A percentile compares a stretch with the other conserved stretches of the same genome.
phyloP scores from a whole-genome alignment of 1,140 invertebrate genomes.

The Xylocopa sonorina region DNA sequence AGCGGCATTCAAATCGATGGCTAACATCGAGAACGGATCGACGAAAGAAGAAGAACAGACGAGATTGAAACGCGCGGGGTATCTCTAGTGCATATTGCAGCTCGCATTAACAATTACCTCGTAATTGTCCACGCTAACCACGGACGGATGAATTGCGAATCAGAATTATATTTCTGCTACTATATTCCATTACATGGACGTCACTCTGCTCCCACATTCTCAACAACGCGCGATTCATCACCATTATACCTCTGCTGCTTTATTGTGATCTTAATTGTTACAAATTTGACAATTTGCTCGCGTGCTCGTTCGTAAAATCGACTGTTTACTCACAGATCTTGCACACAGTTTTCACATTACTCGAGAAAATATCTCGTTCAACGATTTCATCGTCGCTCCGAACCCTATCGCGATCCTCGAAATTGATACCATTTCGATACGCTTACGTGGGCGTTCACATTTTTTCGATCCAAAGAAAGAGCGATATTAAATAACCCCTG shows the following conservation, averaged over 20 bases:
- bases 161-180: conserved; percentile 54
- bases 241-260: conserved; percentile 6
- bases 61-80: conserved; percentile 40
- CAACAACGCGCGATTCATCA: conserved; percentile 15
- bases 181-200: conserved; percentile 45
- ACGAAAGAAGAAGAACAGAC: conserved; percentile 37
- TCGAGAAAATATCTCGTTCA: not conserved
- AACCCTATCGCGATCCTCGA: too few species aligned
- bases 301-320: conserved; percentile 9
- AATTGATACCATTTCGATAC: too few species aligned
- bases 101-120: conserved; percentile 60
- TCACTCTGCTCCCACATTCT: conserved; percentile 23
- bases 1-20: not conserved
- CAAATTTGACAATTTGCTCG: conserved; percentile 48
- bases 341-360: not conserved
- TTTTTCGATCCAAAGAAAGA: not conserved
- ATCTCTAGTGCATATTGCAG: conserved; percentile 43
- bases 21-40: not conserved
- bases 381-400: too few species aligned
- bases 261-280: conserved; percentile 38
- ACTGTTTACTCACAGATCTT: conserved; percentile 27
- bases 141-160: conserved; percentile 50
- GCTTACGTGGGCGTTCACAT: too few species aligned
- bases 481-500: not conserved
- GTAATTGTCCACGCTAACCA: conserved; percentile 60